phyloP scores from a whole-genome alignment of 1,140 invertebrate genomes.

The Vollenhovia emeryi region DNA sequence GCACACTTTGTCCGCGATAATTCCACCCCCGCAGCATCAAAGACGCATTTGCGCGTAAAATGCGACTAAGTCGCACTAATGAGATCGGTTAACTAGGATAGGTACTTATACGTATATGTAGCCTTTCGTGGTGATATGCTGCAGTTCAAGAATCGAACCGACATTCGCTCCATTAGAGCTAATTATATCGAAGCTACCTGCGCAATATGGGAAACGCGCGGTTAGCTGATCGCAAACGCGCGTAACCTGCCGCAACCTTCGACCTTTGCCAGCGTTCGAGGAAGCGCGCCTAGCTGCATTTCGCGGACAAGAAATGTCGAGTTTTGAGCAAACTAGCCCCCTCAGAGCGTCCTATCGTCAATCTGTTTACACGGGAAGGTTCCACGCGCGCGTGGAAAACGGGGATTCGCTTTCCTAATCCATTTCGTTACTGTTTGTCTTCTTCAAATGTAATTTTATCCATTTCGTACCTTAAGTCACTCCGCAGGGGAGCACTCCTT shows the following conservation, averaged over 20 bases:
- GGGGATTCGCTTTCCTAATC: background rate
- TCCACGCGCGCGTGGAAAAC: background rate
- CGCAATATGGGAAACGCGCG: background rate
- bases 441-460: background rate
- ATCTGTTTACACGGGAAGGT: background rate
- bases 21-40: background rate
- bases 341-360: background rate
- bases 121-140: background rate
- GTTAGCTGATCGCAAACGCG: background rate
- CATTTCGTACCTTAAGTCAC: background rate
- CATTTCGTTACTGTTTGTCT: slow-evolving; percentile 7
- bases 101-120: background rate
- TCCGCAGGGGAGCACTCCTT: background rate
- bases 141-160: background rate
- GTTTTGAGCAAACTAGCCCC: background rate
- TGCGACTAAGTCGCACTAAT: slow-evolving; percentile 23
- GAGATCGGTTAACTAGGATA: background rate
- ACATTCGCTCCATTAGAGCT: slow-evolving; percentile 57
- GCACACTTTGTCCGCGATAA: background rate
- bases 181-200: slow-evolving; percentile 50
- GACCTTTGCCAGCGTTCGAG: slow-evolving; percentile 43
- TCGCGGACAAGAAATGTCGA: slow-evolving; percentile 1
- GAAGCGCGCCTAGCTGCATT: background rate
- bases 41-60: background rate
- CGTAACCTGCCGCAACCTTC: slow-evolving; percentile 18